Base-by-base conservation (phyloP, 35 echinoderm and acorn worm genomes). In the Holothuria glaberrima region DNA sequence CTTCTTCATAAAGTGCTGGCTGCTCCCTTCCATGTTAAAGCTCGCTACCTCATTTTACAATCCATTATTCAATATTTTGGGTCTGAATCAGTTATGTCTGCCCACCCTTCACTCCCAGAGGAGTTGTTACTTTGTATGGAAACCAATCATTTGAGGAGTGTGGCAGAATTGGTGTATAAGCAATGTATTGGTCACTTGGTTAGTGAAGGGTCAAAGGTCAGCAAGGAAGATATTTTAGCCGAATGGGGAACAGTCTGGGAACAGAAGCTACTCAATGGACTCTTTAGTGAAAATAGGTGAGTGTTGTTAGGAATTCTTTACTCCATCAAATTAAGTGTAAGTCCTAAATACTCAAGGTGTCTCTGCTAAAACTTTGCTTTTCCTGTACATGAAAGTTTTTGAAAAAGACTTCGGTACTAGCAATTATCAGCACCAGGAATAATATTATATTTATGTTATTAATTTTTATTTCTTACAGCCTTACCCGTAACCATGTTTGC, bases 121-220 rank as follows among this genome's bases (percentile, higher is more conserved):
- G 79, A 82, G 1, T n/a, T 82, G 30, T 17, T 82, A 27, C 44
- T 36, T 27, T 82, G 79, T 60, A 82, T 82, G 79, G 35, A 82
- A 22, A 82, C 79, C 3, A 82, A 82, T 29, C 79, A 82, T 50
- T 48, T 82, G 44, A 82, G 79, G 26, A 57, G 44, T 57, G 79
- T 82, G 17, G 21, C 79, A 58, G 79, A 82, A 82, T 7, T 24
- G 79, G 79, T 82, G 9, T 82, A 82, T n/a, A 82, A 82, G 26
- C 25, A 57, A 10, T 56, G 48, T 36, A 58, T 82, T 27, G 79
- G 28, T 10, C 36, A 56, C 30, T 24, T 82, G 25, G 30, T 21
- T 38, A 41, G 44, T 38, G 12, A 38, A 41, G 44, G 21, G 48
- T 50, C 44, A 50, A 29, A 25, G 46, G 48, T 50, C 18, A 27